Evolutionary conservation across 2,113 vertebrate species (phyloP), one percentile per base, ranked within the genome.

Genomic region (Scartelaos histophorus): DNA sequence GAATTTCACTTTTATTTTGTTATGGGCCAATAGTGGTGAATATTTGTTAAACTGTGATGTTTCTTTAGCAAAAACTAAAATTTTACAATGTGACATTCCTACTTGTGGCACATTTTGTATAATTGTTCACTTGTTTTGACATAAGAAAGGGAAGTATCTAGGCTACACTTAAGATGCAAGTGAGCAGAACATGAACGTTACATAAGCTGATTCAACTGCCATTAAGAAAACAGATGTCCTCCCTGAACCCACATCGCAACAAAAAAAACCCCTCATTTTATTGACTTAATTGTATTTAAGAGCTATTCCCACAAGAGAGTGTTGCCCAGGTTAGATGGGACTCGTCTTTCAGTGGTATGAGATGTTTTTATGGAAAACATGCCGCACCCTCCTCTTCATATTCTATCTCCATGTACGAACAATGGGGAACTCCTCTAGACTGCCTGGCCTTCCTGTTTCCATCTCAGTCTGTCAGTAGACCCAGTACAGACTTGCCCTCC

Each of bases 401-500:
- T 74, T 78, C 25, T 71, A 61, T 69, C 29, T 69, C 58, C 61
- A 68, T 70, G 66, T 46, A 24, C 11, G 60, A 61, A 65, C 77
- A 80, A 67, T 57, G 45, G 9, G 46, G 15, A 75, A 21, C 53
- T 53, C 47, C 47, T n/a, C 21, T 53, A 35, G 53, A 12, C 17
- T 22, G 47, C 57, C 17, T 22, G 47, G 60, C 68, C 45, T 75
- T 71, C 71, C 81, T 75, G 47, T 83, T 81, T 88, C 73, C 72
- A 57, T 89, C 80, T 85, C 56, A 85, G 83, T 90, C 82, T 76
- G 79, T 87, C 77, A 87, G 88, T 85, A 73, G 85, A 79, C 81
- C 90, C 85, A 73, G 81, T 77, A 51, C 74, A 87, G 89, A 82
- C 90, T 79, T 92, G 92, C 86, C 91, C 92, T 90, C 77, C 1